Conservation (phyloP, 2,888 invertebrate species). For the Tuta absoluta region DNA sequence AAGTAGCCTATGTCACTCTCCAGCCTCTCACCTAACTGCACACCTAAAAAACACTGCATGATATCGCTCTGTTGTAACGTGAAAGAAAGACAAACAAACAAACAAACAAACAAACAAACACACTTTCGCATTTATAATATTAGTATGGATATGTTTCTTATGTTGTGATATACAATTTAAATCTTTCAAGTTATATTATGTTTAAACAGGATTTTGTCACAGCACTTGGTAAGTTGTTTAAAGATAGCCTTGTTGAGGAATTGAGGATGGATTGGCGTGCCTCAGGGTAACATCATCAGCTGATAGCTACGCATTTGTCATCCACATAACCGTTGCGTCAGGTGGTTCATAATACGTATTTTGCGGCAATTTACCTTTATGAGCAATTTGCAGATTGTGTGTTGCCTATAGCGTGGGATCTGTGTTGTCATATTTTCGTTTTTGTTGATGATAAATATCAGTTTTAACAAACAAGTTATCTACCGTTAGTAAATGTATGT, state of each 20-base stretch:
- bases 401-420: not conserved
- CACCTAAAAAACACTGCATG: no score
- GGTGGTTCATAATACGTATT: not conserved
- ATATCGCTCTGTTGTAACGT: no score
- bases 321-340: conserved; percentile 7
- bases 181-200: no score
- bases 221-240: no score
- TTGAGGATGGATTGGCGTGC: not conserved
- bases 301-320: conserved; percentile 1
- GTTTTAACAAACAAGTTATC: not conserved
- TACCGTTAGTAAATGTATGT: not conserved
- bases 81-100: no score
- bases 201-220: no score
- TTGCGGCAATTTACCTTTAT: conserved; percentile 5
- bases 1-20: no score
- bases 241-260: conserved; percentile 3
- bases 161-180: no score
- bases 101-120: no score
- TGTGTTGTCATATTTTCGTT: not conserved
- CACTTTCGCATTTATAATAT: no score
- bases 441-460: not conserved
- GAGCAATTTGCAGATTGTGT: conserved; percentile 1
- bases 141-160: not conserved
- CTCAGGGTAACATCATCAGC: not conserved
- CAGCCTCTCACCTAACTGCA: no score